These are phyloP conservation scores for Alosa sapidissima DNA, from an alignment of 2,797 vertebrate genomes.

Conservation along the genomic window DNA sequence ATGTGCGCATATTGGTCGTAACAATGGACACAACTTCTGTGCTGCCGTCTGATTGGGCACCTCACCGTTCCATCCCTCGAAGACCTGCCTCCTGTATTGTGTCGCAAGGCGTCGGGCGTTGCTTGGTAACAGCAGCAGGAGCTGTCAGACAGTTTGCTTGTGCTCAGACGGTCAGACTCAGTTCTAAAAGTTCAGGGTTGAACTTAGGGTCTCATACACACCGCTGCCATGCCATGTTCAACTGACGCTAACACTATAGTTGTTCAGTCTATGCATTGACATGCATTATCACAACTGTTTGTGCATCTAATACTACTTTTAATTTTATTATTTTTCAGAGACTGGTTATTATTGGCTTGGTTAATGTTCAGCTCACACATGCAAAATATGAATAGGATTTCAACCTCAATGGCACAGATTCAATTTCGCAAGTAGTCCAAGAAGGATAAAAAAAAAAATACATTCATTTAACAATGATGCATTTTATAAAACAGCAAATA, in stretches of 20 bases:
- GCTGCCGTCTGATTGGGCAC: slow-evolving; percentile 39
- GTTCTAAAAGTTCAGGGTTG: slow-evolving; percentile 13
- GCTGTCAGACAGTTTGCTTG: neutral
- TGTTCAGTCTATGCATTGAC: no score
- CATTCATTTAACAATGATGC: no score
- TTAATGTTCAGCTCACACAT: neutral
- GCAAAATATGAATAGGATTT: neutral
- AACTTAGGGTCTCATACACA: neutral
- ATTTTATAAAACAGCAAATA: no score
- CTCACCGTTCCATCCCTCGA: slow-evolving; percentile 17
- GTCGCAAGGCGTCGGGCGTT: slow-evolving; percentile 50
- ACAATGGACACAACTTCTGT: neutral
- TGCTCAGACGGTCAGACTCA: neutral
- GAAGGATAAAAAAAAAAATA: no score
- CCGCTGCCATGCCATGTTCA: neutral
- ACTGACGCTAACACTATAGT: neutral
- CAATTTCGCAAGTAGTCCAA: neutral
- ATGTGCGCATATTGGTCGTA: slow-evolving; percentile 36
- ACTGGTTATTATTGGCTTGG: no score
- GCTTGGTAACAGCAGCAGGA: slow-evolving; percentile 42
- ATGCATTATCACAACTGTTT: no score
- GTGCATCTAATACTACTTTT: no score
- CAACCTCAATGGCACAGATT: neutral
- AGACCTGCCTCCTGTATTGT: slow-evolving; percentile 22
- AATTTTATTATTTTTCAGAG: no score